Base-by-base conservation (phyloP, 2,113 vertebrate species). In the Strix aluco region DNA sequence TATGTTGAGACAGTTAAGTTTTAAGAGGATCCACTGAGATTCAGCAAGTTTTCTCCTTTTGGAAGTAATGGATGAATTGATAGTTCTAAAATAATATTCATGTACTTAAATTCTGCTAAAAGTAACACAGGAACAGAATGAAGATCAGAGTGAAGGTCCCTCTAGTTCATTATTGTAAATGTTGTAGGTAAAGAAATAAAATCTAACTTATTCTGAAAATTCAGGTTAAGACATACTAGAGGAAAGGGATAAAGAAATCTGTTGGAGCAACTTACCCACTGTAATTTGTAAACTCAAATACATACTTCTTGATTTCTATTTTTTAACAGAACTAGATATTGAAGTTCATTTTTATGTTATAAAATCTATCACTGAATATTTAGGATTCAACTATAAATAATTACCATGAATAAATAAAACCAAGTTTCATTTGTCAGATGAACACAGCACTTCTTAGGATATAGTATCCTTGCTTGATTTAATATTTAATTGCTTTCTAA, bases 401-500 rank as follows among this genome's bases (percentile, higher is more conserved):
- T 72, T 84, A n/a, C 29, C 26, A 38, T 92, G 16, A 83, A 94
- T 95, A 93, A 94, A 89, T 92, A 87, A 96, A 87, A 20, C 25
- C 10, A 42, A 36, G 36, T 59, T 83, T 92, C 49, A 36, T 94
- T 91, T 96, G n/a, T 89, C 70, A 85, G 58, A 62, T 81, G 79
- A 95, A 51, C 54, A 51, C 46, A 77, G 66, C 66, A 62, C 38
- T 91, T 89, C 11, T n/a, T 42, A 81, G 81, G 40, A 84, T 88
- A 17, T 75, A 8, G 0, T 77, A 38, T 89, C 46, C 70, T 84
- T 81, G 25, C 40, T 89, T 9, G 4, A 84, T 85, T 95, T 94
- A 92, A 72, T 95, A 91, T 84, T 95, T 85, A 93, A 87, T 78
- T 91, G 49, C 52, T 72, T 95, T 87, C 72, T 87, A 72, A 82